Base-by-base conservation (phyloP, 2,888 invertebrate genomes). In the Punctoribates punctum region DNA sequence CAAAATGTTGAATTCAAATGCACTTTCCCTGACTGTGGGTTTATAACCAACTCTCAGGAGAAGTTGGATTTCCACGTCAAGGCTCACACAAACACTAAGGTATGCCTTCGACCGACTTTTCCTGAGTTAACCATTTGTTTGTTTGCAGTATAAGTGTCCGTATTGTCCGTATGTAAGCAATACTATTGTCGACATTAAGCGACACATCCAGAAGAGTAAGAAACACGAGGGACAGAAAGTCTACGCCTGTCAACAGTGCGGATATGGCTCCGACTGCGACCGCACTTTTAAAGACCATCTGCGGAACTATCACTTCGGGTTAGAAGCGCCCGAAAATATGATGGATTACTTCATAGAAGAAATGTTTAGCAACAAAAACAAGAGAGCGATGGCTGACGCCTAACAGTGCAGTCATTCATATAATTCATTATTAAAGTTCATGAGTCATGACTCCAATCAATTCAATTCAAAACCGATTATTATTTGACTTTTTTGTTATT, bases 281-380 rank as follows among this genome's bases (percentile, higher is more conserved):
- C 70, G 72, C 57, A 75, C 70, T 23, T 75, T 75, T 54, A 54
- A 54, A 27, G 70, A 51, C 11, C 75, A 75, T 57, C 29, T 73
- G 1, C 23, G 20, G 34, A 54, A 51, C 6, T 23, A 13, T 11
- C 73, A 73, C 13, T 73, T 17, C 17, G 73, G 73, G n/a, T 5
- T 46, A 15, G 75, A 75, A 46, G 70, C 60, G 6, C 70, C 67
- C 48, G 75, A 75, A 17, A 51, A 42, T 42, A 70, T 75, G 48
- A 60, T 75, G 29, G 75, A 75, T 34, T 75, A 75, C 67, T 75
- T 75, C 29, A 75, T 75, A n/a, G 75, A 75, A 27, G 75, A 75
- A 25, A 75, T 75, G 75, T 75, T 75, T 29, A 42, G 38, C 13
- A 75, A 75, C 23, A 75, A 75, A 48, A 75, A 75, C 48, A 75